These are phyloP conservation scores for Phrynocephalus forsythii DNA, from an alignment of 2,797 vertebrate genomes.

Conservation along the genomic window DNA sequence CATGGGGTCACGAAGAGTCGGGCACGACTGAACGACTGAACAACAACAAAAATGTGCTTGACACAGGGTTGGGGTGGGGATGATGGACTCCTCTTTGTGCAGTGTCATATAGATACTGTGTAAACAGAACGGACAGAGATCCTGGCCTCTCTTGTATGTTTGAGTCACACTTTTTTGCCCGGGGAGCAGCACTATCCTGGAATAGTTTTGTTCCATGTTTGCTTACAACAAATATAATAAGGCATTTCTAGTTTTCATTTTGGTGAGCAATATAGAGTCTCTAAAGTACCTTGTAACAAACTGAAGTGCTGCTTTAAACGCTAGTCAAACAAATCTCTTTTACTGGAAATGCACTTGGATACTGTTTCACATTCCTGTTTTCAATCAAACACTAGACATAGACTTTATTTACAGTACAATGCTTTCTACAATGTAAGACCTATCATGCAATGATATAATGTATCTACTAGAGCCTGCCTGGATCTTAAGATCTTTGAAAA, in stretches of 20 bases:
- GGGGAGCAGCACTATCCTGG: not conserved
- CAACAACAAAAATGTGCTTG: too few species aligned
- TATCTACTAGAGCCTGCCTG: not conserved
- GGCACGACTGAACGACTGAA: too few species aligned
- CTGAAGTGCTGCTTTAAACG: too few species aligned
- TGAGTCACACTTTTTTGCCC: not conserved
- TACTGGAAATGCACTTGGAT: not conserved
- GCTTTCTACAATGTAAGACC: conserved; percentile 1
- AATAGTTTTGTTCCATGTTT: not conserved
- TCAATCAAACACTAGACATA: not conserved
- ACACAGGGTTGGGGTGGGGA: too few species aligned
- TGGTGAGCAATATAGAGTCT: not conserved
- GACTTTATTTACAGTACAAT: not conserved
- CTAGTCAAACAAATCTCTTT: not conserved
- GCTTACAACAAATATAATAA: not conserved
- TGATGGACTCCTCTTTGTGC: too few species aligned
- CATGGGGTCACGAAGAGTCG: too few species aligned
- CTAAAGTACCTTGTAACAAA: not conserved
- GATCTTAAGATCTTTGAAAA: too few species aligned
- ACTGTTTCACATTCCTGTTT: not conserved
- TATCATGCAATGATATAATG: conserved; percentile 35
- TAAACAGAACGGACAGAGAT: too few species aligned
- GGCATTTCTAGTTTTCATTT: not conserved
- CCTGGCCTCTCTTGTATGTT: too few species aligned
- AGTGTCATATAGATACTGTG: too few species aligned